Base-by-base conservation (phyloP, 1,140 invertebrate genomes). In the Cydia pomonella region DNA sequence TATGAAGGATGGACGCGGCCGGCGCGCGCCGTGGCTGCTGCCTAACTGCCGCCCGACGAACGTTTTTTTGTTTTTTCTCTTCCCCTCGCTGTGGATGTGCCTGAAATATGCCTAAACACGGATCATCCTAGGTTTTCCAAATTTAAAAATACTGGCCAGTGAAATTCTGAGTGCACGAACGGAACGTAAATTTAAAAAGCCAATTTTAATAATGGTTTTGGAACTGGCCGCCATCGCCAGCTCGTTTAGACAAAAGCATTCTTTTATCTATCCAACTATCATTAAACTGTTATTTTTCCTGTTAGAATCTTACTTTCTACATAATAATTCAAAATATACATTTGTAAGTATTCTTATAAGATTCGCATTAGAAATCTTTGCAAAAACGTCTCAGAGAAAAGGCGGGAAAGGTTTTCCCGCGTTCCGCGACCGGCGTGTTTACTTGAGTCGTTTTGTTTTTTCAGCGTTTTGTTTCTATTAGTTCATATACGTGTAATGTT, bases 31-130 rank as follows among this genome's bases (percentile, higher is more conserved):
- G 91, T 87, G 80, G 81, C 75, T 81, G 78, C 81, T 82, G 82
- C 83, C 85, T 88, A 84, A 93, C 91, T 93, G 91, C 66, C 77
- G 78, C 63, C 71, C 72, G 72, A 18, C 62, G 53, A 74, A 72
- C 73, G 77, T 86, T 93, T 92, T 92, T 92, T 88, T 81, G 79
- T 93, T 92, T 92, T 93, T 92, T 88, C 80, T 79, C 87, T 86
- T 85, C 87, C 85, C 85, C 80, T 79, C 80, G 80, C 80, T 80
- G 88, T 88, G 88, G 87, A 89, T 83, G 83, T 80, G 80, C 76
- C 82, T 91, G 84, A 87, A 92, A 87, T 82, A 69, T 69, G 64
- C 64, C 64, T 69, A 83, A 86, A 80, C 81, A 84, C 83, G 85
- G 84, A 86, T 87, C 82, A 87, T 82, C 85, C 83, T 88, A 69